Evolutionary conservation across 2,888 invertebrate genomes (phyloP).

Genomic region (Drosophila mimetica): DNA sequence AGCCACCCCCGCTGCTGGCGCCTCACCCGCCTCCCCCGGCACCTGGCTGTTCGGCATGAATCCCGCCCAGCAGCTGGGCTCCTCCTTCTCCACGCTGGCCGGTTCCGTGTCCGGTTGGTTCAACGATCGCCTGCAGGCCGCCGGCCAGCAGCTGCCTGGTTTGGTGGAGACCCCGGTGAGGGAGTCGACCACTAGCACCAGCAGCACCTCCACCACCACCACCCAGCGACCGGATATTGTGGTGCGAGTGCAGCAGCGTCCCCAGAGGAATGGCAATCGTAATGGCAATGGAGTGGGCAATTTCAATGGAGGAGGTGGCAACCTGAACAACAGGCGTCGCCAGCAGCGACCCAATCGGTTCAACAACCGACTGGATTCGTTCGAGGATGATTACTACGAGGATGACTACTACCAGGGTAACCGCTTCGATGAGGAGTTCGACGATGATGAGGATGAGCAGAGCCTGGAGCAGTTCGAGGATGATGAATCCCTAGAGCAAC

Average conservation of each 20-base stretch:
- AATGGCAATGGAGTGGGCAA: constrained; percentile 50
- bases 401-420: constrained; percentile 58
- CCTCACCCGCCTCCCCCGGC: constrained; percentile 33
- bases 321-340: constrained; percentile 41
- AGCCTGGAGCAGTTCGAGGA: constrained; percentile 48
- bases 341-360: constrained; percentile 68
- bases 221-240: constrained; percentile 77
- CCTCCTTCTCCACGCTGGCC: constrained; percentile 74
- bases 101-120: constrained; percentile 82
- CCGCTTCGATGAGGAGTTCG: constrained; percentile 52
- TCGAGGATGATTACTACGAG: constrained; percentile 69
- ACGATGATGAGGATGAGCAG: constrained; percentile 44
- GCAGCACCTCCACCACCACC: constrained; percentile 55
- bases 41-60: constrained; percentile 77
- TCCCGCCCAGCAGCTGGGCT: constrained; percentile 76
- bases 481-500: constrained; percentile 48
- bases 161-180: constrained; percentile 76
- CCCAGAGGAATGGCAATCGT: constrained; percentile 50
- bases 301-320: constrained; percentile 31
- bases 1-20: neutral
- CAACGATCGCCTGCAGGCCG: constrained; percentile 74
- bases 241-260: constrained; percentile 74
- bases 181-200: constrained; percentile 44
- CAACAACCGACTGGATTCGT: constrained; percentile 50
- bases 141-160: constrained; percentile 66